A percentile compares a stretch with the other conserved stretches of the same genome.
phyloP scores from a whole-genome alignment of 2,888 invertebrate species.

The Chaetogeoica ovagalla region DNA sequence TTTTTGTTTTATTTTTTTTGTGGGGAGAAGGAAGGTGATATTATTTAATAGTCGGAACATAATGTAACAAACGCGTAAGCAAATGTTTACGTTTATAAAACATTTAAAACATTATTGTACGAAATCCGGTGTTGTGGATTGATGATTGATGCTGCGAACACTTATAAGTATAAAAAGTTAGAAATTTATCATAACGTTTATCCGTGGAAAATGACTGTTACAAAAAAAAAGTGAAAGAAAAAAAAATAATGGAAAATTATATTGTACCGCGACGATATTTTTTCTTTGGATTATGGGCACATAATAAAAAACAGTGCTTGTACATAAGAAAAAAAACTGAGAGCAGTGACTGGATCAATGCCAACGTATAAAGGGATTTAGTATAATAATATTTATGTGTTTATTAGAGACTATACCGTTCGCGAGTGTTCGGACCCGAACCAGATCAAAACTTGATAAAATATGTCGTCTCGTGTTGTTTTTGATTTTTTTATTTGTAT shows the following conservation, averaged over 20 bases:
- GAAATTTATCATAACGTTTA: conserved; percentile 39
- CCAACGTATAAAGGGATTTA: conserved; percentile 39
- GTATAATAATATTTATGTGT: not conserved
- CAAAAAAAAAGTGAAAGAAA: no score
- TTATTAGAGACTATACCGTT: not conserved
- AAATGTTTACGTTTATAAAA: not conserved
- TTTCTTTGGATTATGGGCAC: conserved; percentile 24
- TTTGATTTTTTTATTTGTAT: no score
- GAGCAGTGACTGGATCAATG: conserved; percentile 37
- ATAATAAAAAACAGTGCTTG: conserved; percentile 35
- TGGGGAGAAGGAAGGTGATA: no score
- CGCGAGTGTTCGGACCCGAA: conserved; percentile 16
- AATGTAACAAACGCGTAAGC: no score
- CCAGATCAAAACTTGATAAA: conserved; percentile 29
- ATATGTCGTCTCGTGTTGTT: not conserved
- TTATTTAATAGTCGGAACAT: no score
- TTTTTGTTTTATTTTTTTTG: no score
- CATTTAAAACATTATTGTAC: not conserved
- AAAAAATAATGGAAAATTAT: conserved; percentile 35
- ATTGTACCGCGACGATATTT: conserved; percentile 27
- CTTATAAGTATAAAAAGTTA: conserved; percentile 28
- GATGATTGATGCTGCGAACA: conserved; percentile 7
- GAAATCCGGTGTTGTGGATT: not conserved
- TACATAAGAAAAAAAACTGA: conserved; percentile 27
- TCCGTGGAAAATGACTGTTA: not conserved